These are phyloP conservation scores for Plutella xylostella DNA, from an alignment of 2,888 invertebrate species.

Conservation along the genomic window DNA sequence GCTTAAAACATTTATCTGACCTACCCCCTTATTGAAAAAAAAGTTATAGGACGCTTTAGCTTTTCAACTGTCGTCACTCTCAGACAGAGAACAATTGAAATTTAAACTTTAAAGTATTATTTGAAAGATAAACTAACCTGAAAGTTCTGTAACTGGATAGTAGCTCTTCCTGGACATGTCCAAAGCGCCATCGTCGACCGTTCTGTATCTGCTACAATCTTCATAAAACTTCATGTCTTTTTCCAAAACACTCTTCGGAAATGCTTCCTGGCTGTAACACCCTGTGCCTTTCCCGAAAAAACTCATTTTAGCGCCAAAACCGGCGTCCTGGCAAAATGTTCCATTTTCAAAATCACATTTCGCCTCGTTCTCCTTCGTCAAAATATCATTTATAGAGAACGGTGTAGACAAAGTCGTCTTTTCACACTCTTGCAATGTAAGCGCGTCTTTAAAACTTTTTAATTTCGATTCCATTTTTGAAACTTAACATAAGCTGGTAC, in stretches of 20 bases:
- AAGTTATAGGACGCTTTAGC: too few relatives aligned
- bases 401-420: constrained; percentile 69
- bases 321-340: constrained; percentile 39
- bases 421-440: constrained; percentile 50
- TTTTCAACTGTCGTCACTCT: too few relatives aligned
- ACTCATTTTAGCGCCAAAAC: constrained; percentile 53
- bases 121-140: constrained; percentile 31
- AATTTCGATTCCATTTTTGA: constrained; percentile 56
- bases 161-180: constrained; percentile 63
- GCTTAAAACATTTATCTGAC: too few relatives aligned
- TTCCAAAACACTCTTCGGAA: constrained; percentile 41
- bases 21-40: too few relatives aligned
- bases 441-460: constrained; percentile 44
- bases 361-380: constrained; percentile 68
- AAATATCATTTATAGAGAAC: constrained; percentile 80
- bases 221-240: constrained; percentile 56
- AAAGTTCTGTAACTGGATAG: constrained; percentile 57
- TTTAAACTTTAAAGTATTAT: not conserved
- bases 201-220: constrained; percentile 46
- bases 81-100: not conserved
- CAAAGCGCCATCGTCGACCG: constrained; percentile 51
- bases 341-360: constrained; percentile 56
- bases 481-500: constrained; percentile 29
- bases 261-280: constrained; percentile 34
- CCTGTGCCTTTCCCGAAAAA: constrained; percentile 36